phyloP scores from a whole-genome alignment of 2,113 vertebrate genomes.

The Paralichthys olivaceus region DNA sequence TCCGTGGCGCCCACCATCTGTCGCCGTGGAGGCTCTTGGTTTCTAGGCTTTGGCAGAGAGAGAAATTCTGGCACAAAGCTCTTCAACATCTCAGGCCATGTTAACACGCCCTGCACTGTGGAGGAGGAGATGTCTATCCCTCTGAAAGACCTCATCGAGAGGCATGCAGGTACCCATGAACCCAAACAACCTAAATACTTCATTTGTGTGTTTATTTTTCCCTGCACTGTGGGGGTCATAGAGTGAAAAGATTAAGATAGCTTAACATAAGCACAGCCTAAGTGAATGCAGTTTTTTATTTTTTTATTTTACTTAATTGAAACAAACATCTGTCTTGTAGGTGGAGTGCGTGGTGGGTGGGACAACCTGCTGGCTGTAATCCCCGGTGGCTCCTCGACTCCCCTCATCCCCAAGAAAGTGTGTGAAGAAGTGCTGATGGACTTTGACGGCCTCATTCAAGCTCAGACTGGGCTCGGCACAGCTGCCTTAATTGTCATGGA shows the following conservation, averaged over 20 bases:
- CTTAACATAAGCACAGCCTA: slow-evolving; percentile 29
- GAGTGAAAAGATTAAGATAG: slow-evolving; percentile 44
- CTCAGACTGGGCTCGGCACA: slow-evolving; percentile 91
- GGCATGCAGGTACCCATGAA: slow-evolving; percentile 87
- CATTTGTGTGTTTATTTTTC: slow-evolving; percentile 3
- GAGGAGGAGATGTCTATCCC: slow-evolving; percentile 98
- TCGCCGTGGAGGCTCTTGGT: slow-evolving; percentile 93
- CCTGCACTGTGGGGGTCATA: neutral
- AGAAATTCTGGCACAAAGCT: slow-evolving; percentile 97
- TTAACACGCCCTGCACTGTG: slow-evolving; percentile 93
- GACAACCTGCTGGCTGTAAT: slow-evolving; percentile 95
- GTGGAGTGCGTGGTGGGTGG: slow-evolving; percentile 95
- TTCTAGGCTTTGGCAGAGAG: slow-evolving; percentile 91
- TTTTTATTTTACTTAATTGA: slow-evolving; percentile 32
- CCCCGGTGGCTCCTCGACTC: slow-evolving; percentile 94
- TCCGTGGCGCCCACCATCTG: slow-evolving; percentile 95
- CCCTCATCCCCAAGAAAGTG: slow-evolving; percentile 91
- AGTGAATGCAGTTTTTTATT: slow-evolving; percentile 22
- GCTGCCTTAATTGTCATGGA: slow-evolving; percentile 96
- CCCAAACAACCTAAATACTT: neutral
- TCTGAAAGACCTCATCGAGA: slow-evolving; percentile 93
- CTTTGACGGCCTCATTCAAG: slow-evolving; percentile 93
- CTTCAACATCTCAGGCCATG: slow-evolving; percentile 97
- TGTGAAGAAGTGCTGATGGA: slow-evolving; percentile 96
- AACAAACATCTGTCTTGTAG: slow-evolving; percentile 74